Conservation (phyloP, 2,888 invertebrate genomes). For the Dysmachus trigonus region DNA sequence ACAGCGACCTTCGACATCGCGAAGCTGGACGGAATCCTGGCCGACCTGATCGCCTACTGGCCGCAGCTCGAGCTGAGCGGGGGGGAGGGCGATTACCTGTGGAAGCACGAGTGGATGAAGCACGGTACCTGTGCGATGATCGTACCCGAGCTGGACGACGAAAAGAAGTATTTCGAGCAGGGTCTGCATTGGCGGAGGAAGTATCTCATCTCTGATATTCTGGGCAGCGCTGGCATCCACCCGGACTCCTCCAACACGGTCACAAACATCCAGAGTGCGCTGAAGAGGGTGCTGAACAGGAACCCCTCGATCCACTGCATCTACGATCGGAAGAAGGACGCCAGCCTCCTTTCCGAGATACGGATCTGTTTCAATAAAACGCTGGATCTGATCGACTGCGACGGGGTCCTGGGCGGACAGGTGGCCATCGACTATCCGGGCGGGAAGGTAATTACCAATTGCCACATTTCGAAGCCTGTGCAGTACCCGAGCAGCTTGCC, state of each 20-base stretch:
- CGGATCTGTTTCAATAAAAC: conserved; percentile 78
- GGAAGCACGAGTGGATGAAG: conserved; percentile 85
- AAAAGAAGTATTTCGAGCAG: conserved; percentile 74
- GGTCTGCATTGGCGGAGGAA: conserved; percentile 71
- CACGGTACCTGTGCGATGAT: conserved; percentile 81
- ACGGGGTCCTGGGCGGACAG: conserved; percentile 65
- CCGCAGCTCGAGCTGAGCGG: conserved; percentile 71
- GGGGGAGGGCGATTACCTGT: conserved; percentile 67
- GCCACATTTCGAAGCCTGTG: conserved; percentile 67
- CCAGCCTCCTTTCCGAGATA: conserved; percentile 74
- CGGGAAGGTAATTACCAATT: conserved; percentile 70
- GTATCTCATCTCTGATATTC: conserved; percentile 71
- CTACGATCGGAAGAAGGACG: conserved; percentile 68
- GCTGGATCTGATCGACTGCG: conserved; percentile 73
- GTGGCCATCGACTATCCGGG: conserved; percentile 57
- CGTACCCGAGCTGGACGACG: conserved; percentile 68
- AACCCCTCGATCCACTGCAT: conserved; percentile 74
- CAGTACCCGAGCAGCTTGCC: conserved; percentile 69
- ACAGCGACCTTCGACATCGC: conserved; percentile 73
- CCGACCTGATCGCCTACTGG: conserved; percentile 72
- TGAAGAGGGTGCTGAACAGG: conserved; percentile 68
- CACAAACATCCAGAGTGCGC: conserved; percentile 66
- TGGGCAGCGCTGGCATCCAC: conserved; percentile 68
- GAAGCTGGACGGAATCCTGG: conserved; percentile 69
- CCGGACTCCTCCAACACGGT: conserved; percentile 68